A percentile compares a stretch with the other conserved stretches of the same genome.
phyloP scores from a whole-genome alignment of 2,797 vertebrate genomes.

The Schizothorax lantsangensis region DNA sequence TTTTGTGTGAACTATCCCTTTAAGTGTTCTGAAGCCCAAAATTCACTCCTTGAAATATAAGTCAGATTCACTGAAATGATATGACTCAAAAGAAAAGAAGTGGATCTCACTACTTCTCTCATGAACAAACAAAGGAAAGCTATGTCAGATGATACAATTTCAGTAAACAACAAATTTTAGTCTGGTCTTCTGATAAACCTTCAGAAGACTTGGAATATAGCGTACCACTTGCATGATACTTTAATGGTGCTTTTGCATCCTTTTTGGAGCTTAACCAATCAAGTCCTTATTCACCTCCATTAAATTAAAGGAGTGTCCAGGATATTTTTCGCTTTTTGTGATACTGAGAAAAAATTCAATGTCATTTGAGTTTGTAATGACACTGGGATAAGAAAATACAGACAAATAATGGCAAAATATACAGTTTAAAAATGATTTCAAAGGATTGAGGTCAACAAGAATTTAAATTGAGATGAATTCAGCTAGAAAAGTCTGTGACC shows the following conservation, averaged over 20 bases:
- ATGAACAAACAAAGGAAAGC: background rate
- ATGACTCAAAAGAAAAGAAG: background rate
- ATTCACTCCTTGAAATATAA: background rate
- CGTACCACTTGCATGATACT: too few species aligned
- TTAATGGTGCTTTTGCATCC: background rate
- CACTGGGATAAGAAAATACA: background rate
- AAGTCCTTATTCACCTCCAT: background rate
- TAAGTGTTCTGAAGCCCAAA: background rate
- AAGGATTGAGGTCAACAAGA: background rate
- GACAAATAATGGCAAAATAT: background rate
- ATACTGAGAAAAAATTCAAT: background rate
- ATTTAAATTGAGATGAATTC: slow-evolving; percentile 1
- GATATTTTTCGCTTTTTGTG: background rate
- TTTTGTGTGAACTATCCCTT: too few species aligned
- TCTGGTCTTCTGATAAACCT: background rate
- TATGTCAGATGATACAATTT: background rate
- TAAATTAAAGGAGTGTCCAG: background rate
- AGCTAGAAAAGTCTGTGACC: slow-evolving; percentile 3
- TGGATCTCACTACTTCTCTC: background rate
- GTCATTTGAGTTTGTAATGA: background rate
- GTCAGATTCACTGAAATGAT: background rate
- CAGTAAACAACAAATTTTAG: background rate
- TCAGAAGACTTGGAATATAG: background rate
- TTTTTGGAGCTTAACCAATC: background rate
- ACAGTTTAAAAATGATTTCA: background rate